A percentile compares a stretch with the other conserved stretches of the same genome.
Evolutionary conservation across 2,888 invertebrate species (phyloP).

Genomic region (Sepioteuthis lessoniana): DNA sequence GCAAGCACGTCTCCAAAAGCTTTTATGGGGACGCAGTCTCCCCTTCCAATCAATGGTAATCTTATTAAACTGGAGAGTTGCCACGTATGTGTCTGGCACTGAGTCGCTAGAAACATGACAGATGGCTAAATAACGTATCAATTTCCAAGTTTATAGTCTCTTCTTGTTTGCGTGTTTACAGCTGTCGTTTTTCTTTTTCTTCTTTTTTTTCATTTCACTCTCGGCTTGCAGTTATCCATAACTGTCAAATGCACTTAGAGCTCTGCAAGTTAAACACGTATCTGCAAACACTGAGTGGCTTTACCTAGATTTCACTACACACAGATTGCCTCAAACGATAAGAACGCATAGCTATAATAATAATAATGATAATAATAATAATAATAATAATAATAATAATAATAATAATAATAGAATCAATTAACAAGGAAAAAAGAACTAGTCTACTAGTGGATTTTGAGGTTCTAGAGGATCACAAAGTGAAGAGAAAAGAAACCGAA

Average conservation of each 20-base stretch:
- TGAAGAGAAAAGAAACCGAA: no score
- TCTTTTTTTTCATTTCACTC: not conserved
- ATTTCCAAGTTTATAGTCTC: slow-evolving; percentile 33
- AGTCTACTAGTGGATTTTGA: no score
- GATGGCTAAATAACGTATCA: slow-evolving; percentile 33
- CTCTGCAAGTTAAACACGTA: slow-evolving; percentile 5
- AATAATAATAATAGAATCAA: no score
- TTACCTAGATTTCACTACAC: not conserved
- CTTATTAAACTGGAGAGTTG: slow-evolving; percentile 33
- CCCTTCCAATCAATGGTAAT: slow-evolving; percentile 15
- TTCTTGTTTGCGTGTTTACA: not conserved
- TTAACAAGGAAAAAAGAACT: no score
- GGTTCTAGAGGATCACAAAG: no score
- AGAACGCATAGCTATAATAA: not conserved
- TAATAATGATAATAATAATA: no score
- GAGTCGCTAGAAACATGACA: not conserved
- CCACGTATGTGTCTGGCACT: slow-evolving; percentile 12
- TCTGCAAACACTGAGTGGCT: not conserved
- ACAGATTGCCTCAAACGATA: not conserved
- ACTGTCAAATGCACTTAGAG: slow-evolving; percentile 16
- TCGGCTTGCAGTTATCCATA: not conserved
- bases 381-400: no score
- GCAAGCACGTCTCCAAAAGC: not conserved
- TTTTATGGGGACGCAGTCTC: not conserved
- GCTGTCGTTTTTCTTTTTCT: not conserved